phyloP scores from a whole-genome alignment of 2,797 vertebrate genomes.

The Vespertilio murinus region DNA sequence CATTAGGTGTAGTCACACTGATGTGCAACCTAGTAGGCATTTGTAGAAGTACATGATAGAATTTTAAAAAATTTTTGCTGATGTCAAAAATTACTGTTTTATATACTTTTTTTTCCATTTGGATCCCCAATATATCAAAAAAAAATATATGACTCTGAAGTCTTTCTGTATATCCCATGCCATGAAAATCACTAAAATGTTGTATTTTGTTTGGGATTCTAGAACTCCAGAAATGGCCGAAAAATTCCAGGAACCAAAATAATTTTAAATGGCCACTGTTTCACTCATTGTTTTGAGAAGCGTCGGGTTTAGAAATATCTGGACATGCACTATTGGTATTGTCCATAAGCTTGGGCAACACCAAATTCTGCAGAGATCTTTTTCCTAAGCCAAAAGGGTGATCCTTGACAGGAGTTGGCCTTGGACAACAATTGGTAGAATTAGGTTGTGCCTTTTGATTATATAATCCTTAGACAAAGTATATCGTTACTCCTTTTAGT shows the following conservation, averaged over 20 bases:
- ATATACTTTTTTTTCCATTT: neutral
- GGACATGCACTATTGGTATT: neutral
- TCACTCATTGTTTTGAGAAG: neutral
- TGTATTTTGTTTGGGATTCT: neutral
- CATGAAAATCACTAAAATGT: neutral
- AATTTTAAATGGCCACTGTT: constrained; percentile 1
- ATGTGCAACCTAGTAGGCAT: neutral
- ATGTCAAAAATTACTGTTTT: neutral
- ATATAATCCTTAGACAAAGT: neutral
- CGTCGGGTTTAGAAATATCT: neutral
- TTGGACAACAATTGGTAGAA: neutral
- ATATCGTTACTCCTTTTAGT: neutral
- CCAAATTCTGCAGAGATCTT: neutral
- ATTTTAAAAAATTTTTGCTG: neutral
- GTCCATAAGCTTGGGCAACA: neutral
- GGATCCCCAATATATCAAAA: neutral
- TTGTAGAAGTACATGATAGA: neutral
- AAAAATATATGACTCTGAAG: neutral
- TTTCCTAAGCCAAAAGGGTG: neutral
- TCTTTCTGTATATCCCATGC: neutral
- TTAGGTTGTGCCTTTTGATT: neutral
- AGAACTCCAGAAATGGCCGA: neutral
- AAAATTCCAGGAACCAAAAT: constrained; percentile 18
- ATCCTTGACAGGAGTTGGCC: neutral
- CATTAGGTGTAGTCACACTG: neutral